These are phyloP conservation scores for Phodopus roborovskii DNA, from an alignment of 2,113 vertebrate species.

Conservation along the genomic window DNA sequence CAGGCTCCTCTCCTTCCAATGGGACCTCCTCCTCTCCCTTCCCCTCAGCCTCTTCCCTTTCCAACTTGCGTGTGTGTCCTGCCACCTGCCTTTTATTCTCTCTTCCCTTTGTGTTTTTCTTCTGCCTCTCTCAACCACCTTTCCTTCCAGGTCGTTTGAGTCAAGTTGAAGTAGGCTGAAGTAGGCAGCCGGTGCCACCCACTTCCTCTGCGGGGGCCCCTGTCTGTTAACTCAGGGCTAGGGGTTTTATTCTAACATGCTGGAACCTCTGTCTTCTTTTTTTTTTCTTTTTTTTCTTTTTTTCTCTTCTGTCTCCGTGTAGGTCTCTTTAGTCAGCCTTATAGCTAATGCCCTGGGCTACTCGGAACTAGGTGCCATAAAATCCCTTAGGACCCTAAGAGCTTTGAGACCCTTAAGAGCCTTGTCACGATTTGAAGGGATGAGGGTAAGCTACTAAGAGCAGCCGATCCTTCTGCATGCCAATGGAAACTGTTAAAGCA, in stretches of 20 bases:
- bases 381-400: conserved; percentile 99
- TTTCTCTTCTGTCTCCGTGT: conserved; percentile 98
- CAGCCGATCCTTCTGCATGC: conserved; percentile 99
- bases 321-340: conserved; percentile 99
- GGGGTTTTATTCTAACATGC: conserved; percentile 98
- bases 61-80: conserved; percentile 84
- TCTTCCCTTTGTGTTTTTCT: conserved; percentile 90
- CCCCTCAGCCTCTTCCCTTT: conserved; percentile 75
- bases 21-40: conserved; percentile 82
- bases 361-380: conserved; percentile 99
- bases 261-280: conserved; percentile 97
- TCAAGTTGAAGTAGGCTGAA: conserved; percentile 90
- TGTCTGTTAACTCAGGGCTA: conserved; percentile 91
- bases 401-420: conserved; percentile 99
- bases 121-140: conserved; percentile 93
- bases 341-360: conserved; percentile 99
- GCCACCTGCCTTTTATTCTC: conserved; percentile 81
- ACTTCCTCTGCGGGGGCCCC: conserved; percentile 80
- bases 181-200: conserved; percentile 92
- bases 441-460: conserved; percentile 99
- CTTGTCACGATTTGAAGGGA: conserved; percentile 99
- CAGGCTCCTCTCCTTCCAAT: conserved; percentile 91
- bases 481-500: conserved; percentile 96
- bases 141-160: conserved; percentile 99
- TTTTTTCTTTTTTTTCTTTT: conserved; percentile 87